These are phyloP conservation scores for Schizothorax lantsangensis DNA, from an alignment of 2,797 vertebrate genomes.

Conservation along the genomic window DNA sequence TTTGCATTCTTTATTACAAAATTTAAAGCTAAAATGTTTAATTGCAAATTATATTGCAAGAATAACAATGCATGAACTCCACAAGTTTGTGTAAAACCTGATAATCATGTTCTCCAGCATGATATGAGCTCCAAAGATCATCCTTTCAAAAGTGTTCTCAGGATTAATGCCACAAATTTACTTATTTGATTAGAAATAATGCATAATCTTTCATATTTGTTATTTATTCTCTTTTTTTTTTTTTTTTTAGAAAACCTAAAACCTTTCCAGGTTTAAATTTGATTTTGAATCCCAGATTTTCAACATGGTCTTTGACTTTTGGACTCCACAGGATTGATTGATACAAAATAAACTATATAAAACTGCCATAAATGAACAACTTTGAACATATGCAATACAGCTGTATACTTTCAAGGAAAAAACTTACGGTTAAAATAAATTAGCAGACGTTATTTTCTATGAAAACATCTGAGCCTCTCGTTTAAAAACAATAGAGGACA, in stretches of 20 bases:
- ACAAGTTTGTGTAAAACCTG: not conserved
- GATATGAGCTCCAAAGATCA: not conserved
- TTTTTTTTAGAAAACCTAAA: not conserved
- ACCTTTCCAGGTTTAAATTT: not conserved
- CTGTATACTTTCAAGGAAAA: conserved; percentile 29
- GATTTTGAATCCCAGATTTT: not conserved
- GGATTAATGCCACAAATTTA: not conserved
- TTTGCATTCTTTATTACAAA: not conserved
- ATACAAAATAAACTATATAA: not conserved
- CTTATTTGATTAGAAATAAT: not conserved
- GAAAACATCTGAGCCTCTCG: not conserved
- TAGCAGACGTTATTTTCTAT: conserved; percentile 21
- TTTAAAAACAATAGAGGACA: conserved; percentile 21
- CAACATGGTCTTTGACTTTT: not conserved
- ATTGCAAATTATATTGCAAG: not conserved
- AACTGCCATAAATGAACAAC: not conserved
- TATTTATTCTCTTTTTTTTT: not conserved
- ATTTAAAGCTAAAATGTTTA: not conserved
- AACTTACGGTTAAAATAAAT: not conserved
- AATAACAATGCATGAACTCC: not conserved
- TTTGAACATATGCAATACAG: not conserved
- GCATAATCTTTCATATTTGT: too few species aligned
- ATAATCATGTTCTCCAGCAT: not conserved
- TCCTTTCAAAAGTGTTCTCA: not conserved
- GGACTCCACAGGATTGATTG: not conserved